Evolutionary conservation across 2,888 invertebrate genomes (phyloP), one percentile per base, ranked within the genome.

Genomic region (Hirtodrosophila alboralis): DNA sequence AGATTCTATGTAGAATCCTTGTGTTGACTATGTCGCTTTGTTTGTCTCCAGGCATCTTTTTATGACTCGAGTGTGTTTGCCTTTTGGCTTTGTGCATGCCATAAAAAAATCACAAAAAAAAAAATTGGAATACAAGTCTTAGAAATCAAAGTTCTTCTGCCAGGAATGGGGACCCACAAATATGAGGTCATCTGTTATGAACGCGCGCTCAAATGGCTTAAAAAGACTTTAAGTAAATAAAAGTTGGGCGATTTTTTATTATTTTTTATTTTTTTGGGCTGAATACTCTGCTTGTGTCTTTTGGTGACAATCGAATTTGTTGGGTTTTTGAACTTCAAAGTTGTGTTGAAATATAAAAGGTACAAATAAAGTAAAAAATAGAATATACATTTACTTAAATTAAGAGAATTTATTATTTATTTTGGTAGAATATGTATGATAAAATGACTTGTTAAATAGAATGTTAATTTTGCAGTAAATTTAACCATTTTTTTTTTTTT

Each of bases 41-140:
- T 88, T 87, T 87, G 88, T 86, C 86, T 84, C 75, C 84, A 68
- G 89, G 87, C 89, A 88, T 88, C 89, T 89, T 88, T 88, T 88
- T 88, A 89, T 88, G 89, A 84, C 88, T 89, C 87, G 86, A 89
- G 90, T 89, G 87, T 89, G 90, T 89, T 89, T 89, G 90, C 88
- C 89, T 88, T 90, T 88, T 86, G 90, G 90, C 90, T 89, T 90
- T 90, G 59, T 74, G 56, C 88, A 80, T 87, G 87, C 89, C 90
- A 89, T 88, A 90, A 90, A 90, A 78, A 64, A 67, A 48, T 53
- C 62, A 57, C 57, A 3, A 18, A 18, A n/a, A 72, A 57, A 65
- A 54, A 74, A 48, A 23, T 23, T 44, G 44, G 52, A 53, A 58
- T 52, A 51, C 60, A 64, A 65, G 56, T 70, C 67, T 52, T 61